Conservation (phyloP, 2,888 invertebrate genomes). For the Acanthosoma haemorrhoidale region DNA sequence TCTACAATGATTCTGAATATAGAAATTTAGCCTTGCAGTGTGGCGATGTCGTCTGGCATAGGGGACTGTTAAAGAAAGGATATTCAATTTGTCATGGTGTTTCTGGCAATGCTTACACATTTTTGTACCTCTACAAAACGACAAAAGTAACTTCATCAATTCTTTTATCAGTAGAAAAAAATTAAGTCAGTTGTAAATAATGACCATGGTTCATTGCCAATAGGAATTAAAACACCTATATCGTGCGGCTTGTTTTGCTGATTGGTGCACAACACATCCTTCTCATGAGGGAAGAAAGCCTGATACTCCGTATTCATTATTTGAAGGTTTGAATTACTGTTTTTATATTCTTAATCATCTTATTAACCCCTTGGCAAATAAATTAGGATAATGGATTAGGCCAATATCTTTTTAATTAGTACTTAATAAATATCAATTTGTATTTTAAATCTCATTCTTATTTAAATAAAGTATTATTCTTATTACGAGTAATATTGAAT, state of each 20-base stretch:
- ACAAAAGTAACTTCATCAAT: slow-evolving; percentile 52
- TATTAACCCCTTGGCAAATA: too few relatives aligned
- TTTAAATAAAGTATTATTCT: too few relatives aligned
- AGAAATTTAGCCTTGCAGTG: slow-evolving; percentile 58
- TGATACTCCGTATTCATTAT: slow-evolving; percentile 75
- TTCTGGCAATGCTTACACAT: slow-evolving; percentile 80
- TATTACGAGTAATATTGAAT: too few relatives aligned
- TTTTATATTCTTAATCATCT: slow-evolving; percentile 1
- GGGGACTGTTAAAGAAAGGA: slow-evolving; percentile 76
- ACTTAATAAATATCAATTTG: too few relatives aligned
- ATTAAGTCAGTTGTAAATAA: too few relatives aligned
- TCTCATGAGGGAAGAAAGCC: slow-evolving; percentile 57
- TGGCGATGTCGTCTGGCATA: slow-evolving; percentile 72
- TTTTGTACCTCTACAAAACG: slow-evolving; percentile 68
- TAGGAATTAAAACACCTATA: slow-evolving; percentile 66
- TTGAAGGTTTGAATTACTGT: slow-evolving; percentile 59
- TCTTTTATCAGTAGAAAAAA: not conserved
- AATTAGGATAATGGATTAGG: too few relatives aligned
- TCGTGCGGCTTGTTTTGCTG: slow-evolving; percentile 70
- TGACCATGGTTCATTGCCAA: slow-evolving; percentile 42
- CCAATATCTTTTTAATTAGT: too few relatives aligned
- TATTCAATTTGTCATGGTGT: slow-evolving; percentile 86
- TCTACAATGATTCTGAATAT: slow-evolving; percentile 26
- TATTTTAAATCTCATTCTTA: too few relatives aligned
- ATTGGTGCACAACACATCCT: slow-evolving; percentile 73